Conservation (phyloP, 2,797 vertebrate genomes). For the Alosa sapidissima region DNA sequence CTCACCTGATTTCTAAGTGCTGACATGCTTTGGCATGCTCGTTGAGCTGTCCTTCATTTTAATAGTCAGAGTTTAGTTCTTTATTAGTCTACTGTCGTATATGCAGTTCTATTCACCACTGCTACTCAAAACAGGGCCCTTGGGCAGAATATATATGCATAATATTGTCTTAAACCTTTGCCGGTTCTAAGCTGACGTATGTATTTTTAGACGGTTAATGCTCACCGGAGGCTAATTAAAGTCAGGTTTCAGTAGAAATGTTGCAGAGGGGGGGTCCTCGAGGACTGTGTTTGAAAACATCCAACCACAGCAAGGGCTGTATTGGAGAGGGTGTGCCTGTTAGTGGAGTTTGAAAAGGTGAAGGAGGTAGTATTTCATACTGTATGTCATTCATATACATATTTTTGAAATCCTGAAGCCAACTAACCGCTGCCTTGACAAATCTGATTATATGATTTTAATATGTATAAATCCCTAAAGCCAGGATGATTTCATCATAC, state of each 20-base stretch:
- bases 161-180: background rate
- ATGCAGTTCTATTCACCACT: background rate
- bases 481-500: too few relatives aligned
- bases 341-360: background rate
- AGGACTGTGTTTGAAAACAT: background rate
- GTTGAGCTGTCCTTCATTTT: background rate
- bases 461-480: background rate
- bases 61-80: background rate
- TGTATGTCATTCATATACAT: background rate
- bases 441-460: background rate
- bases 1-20: background rate
- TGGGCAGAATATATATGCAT: background rate
- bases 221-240: background rate
- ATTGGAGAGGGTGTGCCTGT: slow-evolving; percentile 1
- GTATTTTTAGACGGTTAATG: background rate
- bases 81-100: background rate
- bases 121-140: background rate
- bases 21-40: background rate
- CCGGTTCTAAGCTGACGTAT: background rate
- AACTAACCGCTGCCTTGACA: background rate
- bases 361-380: background rate
- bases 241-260: background rate
- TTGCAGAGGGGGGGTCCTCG: background rate
- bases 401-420: background rate
- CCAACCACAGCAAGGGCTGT: background rate